phyloP scores from a whole-genome alignment of 2,113 vertebrate genomes.

The Nibea coibor region DNA sequence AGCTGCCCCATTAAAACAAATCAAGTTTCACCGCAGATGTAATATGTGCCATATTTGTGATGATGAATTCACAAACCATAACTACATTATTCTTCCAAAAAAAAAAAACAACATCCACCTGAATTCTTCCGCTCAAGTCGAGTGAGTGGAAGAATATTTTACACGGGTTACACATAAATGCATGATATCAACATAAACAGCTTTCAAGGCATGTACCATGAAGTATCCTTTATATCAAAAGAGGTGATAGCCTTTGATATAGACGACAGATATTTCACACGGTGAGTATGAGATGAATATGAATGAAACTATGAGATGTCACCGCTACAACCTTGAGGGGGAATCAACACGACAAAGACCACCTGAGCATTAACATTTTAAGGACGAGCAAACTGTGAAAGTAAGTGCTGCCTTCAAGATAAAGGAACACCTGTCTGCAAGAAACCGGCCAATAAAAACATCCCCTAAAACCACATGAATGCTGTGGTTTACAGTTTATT shows the following conservation, averaged over 20 bases:
- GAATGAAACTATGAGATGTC: slow-evolving; percentile 68
- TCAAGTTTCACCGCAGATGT: slow-evolving; percentile 46
- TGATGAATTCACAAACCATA: slow-evolving; percentile 21
- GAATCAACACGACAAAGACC: slow-evolving; percentile 54
- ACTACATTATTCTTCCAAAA: not conserved
- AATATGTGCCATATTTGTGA: slow-evolving; percentile 11
- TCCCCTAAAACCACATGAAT: slow-evolving; percentile 9
- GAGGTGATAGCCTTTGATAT: slow-evolving; percentile 59
- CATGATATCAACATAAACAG: slow-evolving; percentile 40
- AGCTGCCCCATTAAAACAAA: slow-evolving; percentile 38
- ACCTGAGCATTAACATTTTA: slow-evolving; percentile 42
- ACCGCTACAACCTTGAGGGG: slow-evolving; percentile 54
- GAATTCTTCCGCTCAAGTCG: slow-evolving; percentile 6
- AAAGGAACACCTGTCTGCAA: slow-evolving; percentile 16
- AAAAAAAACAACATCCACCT: not conserved
- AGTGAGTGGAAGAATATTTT: slow-evolving; percentile 5
- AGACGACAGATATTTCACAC: slow-evolving; percentile 59
- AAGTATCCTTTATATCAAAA: slow-evolving; percentile 62
- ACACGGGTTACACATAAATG: slow-evolving; percentile 36
- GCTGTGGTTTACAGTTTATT: slow-evolving; percentile 24
- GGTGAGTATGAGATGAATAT: slow-evolving; percentile 61
- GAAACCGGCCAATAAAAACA: slow-evolving; percentile 14
- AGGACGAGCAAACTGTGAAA: slow-evolving; percentile 46
- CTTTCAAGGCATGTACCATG: slow-evolving; percentile 9
- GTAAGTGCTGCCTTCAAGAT: slow-evolving; percentile 8